Conservation (phyloP, 1,140 invertebrate species). For the Saccostrea glomerata region DNA sequence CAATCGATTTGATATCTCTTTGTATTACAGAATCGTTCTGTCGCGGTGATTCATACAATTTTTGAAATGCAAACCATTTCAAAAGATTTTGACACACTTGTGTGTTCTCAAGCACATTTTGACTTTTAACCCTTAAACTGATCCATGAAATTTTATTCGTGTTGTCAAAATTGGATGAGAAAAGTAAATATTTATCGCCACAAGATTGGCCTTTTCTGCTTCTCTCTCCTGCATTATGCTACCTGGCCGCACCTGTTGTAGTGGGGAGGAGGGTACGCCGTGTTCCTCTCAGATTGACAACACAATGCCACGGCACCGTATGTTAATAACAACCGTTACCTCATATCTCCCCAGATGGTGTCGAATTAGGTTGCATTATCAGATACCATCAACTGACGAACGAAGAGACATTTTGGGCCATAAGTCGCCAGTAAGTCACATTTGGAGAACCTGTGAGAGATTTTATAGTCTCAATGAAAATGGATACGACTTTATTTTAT, state of each 20-base stretch:
- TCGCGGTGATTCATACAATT: slow-evolving; percentile 11
- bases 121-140: slow-evolving; percentile 34
- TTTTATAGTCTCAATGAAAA: too few relatives aligned
- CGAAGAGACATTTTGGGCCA: background rate
- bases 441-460: background rate
- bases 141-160: slow-evolving; percentile 31
- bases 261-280: background rate
- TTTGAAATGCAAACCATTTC: slow-evolving; percentile 24
- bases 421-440: background rate
- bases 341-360: background rate
- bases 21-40: background rate
- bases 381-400: too few relatives aligned
- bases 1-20: background rate
- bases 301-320: background rate
- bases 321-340: slow-evolving; percentile 3
- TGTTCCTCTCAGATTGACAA: background rate
- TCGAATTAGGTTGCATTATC: background rate
- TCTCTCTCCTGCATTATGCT: background rate
- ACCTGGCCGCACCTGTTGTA: slow-evolving; percentile 8
- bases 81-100: slow-evolving; percentile 13
- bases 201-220: background rate
- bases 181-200: slow-evolving; percentile 1
- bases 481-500: too few relatives aligned
- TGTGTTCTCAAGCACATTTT: slow-evolving; percentile 13
- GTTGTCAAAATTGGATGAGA: slow-evolving; percentile 28